Evolutionary conservation across 1,140 invertebrate genomes (phyloP).

Genomic region (Galleria mellonella): DNA sequence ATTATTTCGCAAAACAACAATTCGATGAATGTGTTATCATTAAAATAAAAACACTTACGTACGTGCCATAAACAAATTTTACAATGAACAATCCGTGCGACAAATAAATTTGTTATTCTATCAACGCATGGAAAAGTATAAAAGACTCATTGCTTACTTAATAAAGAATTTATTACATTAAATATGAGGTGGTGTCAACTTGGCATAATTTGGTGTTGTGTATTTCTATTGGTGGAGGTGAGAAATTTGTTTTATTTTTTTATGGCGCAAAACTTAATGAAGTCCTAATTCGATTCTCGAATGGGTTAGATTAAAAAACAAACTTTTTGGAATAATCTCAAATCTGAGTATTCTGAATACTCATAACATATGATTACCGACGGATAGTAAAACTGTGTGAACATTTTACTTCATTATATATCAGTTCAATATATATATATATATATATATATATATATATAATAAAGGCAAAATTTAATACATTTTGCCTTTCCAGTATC

Average conservation of each 20-base stretch:
- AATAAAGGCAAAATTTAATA: too few relatives aligned
- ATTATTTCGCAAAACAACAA: constrained; percentile 1
- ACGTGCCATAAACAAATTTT: constrained; percentile 34
- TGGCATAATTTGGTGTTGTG: constrained; percentile 15
- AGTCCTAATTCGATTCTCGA: too few relatives aligned
- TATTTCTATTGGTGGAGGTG: constrained; percentile 30
- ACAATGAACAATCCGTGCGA: constrained; percentile 25
- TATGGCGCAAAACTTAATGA: too few relatives aligned
- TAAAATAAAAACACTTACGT: constrained; percentile 6
- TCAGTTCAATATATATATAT: too few relatives aligned
- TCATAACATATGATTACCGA: too few relatives aligned
- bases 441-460: too few relatives aligned
- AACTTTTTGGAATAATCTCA: too few relatives aligned
- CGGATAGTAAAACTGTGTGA: too few relatives aligned
- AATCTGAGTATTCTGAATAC: too few relatives aligned
- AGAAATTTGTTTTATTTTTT: not conserved
- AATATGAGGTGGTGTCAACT: constrained; percentile 31
- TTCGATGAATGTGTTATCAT: not conserved
- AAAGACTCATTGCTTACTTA: constrained; percentile 16
- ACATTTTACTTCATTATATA: too few relatives aligned
- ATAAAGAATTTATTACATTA: constrained; percentile 7
- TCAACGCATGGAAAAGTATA: constrained; percentile 25
- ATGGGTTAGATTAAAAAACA: too few relatives aligned
- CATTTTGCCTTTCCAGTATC: too few relatives aligned
- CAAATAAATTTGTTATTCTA: constrained; percentile 14